phyloP scores from a whole-genome alignment of 2,113 vertebrate species.

The Colius striatus region DNA sequence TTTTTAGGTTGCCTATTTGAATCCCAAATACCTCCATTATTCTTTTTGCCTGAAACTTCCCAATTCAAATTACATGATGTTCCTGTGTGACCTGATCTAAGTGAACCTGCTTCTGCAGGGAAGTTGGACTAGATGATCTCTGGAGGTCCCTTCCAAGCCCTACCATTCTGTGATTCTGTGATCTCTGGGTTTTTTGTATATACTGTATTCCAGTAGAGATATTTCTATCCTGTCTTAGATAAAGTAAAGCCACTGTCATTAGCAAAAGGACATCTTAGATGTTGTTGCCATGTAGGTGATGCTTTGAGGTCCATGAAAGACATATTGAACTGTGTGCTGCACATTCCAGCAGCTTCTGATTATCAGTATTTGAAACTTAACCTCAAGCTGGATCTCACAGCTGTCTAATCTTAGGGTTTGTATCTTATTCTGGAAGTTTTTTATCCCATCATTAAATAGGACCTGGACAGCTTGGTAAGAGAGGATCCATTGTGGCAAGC shows the following conservation, averaged over 20 bases:
- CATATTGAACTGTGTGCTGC: neutral
- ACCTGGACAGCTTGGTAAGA: neutral
- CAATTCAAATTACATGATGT: rapidly evolving
- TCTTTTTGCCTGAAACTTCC: neutral
- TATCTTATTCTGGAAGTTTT: neutral
- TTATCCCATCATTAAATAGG: neutral
- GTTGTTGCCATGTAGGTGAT: neutral
- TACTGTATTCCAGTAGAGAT: neutral
- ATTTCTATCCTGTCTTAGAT: neutral
- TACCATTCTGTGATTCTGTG: too few species aligned
- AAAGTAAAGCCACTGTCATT: neutral
- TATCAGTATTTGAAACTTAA: neutral
- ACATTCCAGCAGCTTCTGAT: neutral
- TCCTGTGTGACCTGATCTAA: too few species aligned
- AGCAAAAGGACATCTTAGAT: neutral
- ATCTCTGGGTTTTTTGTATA: too few species aligned
- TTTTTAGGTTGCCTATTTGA: neutral
- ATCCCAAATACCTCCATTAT: neutral
- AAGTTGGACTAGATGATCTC: too few species aligned
- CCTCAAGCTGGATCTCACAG: neutral
- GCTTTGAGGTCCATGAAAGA: neutral
- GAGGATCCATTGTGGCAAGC: neutral
- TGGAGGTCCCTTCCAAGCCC: too few species aligned
- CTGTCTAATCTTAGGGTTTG: neutral
- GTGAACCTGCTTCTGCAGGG: too few species aligned